Evolutionary conservation across 2,797 vertebrate species (phyloP), one percentile per base, ranked within the genome.

Genomic region (Lithobates sylvaticus): DNA sequence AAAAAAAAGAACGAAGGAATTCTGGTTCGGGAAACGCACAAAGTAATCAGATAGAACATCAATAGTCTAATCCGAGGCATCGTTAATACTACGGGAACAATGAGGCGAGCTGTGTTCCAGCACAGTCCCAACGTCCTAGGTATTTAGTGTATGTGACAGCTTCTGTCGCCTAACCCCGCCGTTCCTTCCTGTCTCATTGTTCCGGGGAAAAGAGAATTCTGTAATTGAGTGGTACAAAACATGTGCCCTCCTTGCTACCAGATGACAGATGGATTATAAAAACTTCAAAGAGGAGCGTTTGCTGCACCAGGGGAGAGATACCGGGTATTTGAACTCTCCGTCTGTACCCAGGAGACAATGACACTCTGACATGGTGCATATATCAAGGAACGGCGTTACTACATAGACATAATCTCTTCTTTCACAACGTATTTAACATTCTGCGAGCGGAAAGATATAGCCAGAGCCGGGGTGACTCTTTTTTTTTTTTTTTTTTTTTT

Each of bases 221-320:
- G 96, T 98, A 98, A 97, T 97, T 97, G 97, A 98, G 97, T 96
- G 93, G 97, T 97, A 96, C 95, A 95, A 96, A 97, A 96, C 97
- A 96, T 96, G 97, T 96, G 96, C 97, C 97, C 97, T 98, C 96
- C 96, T 96, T 95, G 96, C 97, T 97, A 93, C 94, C 95, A 97
- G 97, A 98, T 98, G 97, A 98, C 98, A 99, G 98, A 99, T 99
- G 97, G 98, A 97, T 98, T 98, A 99, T 98, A 97, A 98, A 98
- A 99, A 98, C 98, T 98, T 99, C 97, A 99, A 98, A 99, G 97
- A 94, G 91, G 93, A 96, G 96, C 97, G 95, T 97, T 96, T 95
- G 96, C 95, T 97, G 96, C 96, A 96, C 97, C 97, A 95, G 95
- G 97, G 97, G 97, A 97, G 97, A 98, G 97, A 97, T 96, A 96